phyloP scores from a whole-genome alignment of 2,888 invertebrate species.

The Tipula vernalis region DNA sequence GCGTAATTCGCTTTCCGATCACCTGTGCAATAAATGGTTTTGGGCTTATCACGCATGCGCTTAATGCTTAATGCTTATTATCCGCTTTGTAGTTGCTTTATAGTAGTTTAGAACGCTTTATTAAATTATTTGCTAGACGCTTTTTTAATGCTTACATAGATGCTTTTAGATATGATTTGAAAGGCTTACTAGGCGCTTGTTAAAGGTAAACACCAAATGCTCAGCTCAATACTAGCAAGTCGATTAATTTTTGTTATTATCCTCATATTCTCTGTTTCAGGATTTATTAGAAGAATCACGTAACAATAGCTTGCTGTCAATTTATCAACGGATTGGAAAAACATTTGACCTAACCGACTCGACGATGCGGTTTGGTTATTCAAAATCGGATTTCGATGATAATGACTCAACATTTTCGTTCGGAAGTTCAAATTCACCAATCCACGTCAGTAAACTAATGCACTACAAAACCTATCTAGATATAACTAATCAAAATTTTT shows the following conservation, averaged over 20 bases:
- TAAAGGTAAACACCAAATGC: not conserved
- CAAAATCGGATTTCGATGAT: constrained; percentile 33
- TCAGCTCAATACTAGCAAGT: not conserved
- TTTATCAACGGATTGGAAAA: constrained; percentile 35
- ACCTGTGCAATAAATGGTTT: not conserved
- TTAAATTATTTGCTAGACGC: not conserved
- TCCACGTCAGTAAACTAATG: constrained; percentile 36
- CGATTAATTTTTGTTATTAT: not conserved
- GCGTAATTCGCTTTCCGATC: not conserved
- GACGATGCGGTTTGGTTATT: constrained; percentile 20
- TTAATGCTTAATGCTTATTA: not conserved
- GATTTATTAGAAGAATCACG: constrained; percentile 32
- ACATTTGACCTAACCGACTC: constrained; percentile 33
- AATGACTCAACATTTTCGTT: constrained; percentile 63
- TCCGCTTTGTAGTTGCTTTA: not conserved
- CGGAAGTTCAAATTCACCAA: constrained; percentile 64
- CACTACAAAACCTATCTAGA: not conserved
- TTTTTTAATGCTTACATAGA: not conserved
- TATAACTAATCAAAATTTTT: not conserved
- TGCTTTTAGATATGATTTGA: not conserved
- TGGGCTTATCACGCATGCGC: not conserved
- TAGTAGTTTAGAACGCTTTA: not conserved
- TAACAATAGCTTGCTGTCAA: constrained; percentile 31
- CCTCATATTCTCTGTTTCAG: constrained; percentile 20
- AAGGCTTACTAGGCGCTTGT: not conserved